Percentiles rank a stretch among this genome's conserved stretches.
phyloP scores from a whole-genome alignment of 2,888 invertebrate species.

The Tenthredo livida region DNA sequence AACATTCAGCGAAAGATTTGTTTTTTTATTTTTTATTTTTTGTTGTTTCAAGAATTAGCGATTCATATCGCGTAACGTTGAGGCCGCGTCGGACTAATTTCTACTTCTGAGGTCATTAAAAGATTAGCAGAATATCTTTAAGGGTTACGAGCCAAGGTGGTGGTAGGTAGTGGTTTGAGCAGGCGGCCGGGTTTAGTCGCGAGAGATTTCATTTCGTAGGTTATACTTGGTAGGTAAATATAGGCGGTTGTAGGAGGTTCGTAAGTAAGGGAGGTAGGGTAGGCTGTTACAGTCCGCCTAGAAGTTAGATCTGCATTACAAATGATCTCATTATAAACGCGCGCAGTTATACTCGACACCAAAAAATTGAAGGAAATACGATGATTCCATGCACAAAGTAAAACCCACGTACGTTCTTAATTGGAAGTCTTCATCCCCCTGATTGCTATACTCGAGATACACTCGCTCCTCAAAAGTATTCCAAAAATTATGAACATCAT shows the following conservation, averaged over 20 bases:
- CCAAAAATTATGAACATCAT: background rate
- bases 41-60: conserved; percentile 20
- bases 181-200: conserved; percentile 44
- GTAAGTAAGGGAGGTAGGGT: conserved; percentile 40
- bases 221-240: conserved; percentile 49
- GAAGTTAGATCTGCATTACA: conserved; percentile 54
- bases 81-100: conserved; percentile 44
- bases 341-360: conserved; percentile 32
- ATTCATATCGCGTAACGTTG: conserved; percentile 49
- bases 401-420: conserved; percentile 38
- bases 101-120: conserved; percentile 51
- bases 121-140: conserved; percentile 54
- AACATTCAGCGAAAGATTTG: background rate
- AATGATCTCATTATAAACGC: conserved; percentile 50
- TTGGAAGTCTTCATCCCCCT: background rate
- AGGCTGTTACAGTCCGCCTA: conserved; percentile 48
- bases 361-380: conserved; percentile 49
- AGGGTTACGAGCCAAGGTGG: conserved; percentile 47
- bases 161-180: background rate
- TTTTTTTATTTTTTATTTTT: background rate
- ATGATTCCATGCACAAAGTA: conserved; percentile 45
- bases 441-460: background rate
- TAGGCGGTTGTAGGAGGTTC: conserved; percentile 33
- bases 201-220: conserved; percentile 53
- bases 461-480: background rate